These are phyloP conservation scores for Microcaecilia unicolor DNA, from an alignment of 2,797 vertebrate species.

Conservation along the genomic window DNA sequence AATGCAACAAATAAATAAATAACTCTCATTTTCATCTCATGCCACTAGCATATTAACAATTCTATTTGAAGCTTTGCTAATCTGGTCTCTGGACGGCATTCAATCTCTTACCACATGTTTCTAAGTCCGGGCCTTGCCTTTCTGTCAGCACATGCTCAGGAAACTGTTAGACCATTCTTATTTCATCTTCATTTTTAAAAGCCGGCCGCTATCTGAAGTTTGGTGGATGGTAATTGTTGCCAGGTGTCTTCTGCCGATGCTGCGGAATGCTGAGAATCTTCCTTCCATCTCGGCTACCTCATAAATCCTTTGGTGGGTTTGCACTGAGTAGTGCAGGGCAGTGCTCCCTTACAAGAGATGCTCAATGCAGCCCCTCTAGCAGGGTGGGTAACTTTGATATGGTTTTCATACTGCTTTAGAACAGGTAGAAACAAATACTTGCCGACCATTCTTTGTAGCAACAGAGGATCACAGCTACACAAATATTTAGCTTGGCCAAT, in stretches of 20 bases:
- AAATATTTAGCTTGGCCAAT: too few species aligned
- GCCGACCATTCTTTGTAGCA: too few species aligned
- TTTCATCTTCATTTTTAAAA: conserved; percentile 62
- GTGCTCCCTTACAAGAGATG: too few species aligned
- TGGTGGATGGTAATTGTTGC: conserved; percentile 84
- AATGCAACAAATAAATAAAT: too few species aligned
- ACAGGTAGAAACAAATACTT: too few species aligned
- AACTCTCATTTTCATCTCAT: conserved; percentile 40
- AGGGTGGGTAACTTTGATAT: too few species aligned
- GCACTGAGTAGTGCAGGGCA: too few species aligned
- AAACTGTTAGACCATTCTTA: conserved; percentile 84
- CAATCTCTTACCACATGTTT: conserved; percentile 68
- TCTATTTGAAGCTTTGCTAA: conserved; percentile 56
- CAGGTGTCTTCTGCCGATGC: conserved; percentile 61
- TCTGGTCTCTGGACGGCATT: conserved; percentile 56
- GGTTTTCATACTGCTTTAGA: too few species aligned
- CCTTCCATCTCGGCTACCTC: conserved; percentile 58
- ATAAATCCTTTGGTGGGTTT: conserved; percentile 53
- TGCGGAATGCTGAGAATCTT: conserved; percentile 74
- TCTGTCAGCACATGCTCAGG: conserved; percentile 88
- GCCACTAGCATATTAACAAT: conserved; percentile 41
- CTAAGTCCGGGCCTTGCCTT: conserved; percentile 63
- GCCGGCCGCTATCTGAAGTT: conserved; percentile 74
- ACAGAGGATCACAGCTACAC: too few species aligned
- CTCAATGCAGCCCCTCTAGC: too few species aligned